Evolutionary conservation across 2,797 vertebrate species (phyloP), one percentile per base, ranked within the genome.

Genomic region (Tragopan temminckii): DNA sequence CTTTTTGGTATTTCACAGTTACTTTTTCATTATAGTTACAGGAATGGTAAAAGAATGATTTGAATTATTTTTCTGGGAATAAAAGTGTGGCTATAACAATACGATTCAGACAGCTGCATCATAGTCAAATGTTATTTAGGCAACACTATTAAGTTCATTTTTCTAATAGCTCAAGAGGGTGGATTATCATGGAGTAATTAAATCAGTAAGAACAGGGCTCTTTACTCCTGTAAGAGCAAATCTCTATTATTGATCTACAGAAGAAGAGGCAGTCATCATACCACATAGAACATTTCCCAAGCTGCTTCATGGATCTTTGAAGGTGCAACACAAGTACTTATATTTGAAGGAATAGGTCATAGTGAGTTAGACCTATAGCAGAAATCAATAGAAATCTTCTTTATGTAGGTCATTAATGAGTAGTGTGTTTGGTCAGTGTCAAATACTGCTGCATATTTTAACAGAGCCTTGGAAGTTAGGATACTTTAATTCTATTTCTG

Each of bases 41-140:
- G 33, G 48, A 90, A 91, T 57, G 38, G 61, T 64, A 89, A 80
- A 88, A 89, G 33, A 94, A 80, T 57, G 6, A 66, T 53, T 93
- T 40, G 68, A 91, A 77, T 83, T 70, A 21, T 74, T 95, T 97
- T 94, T 70, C 75, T 92, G 55, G 72, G 67, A 21, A 91, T 95
- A 86, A 92, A 89, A 91, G 95, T 33, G 23, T 78, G 74, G 55
- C 79, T 96, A 87, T 81, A 95, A 89, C 74, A 81, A 69, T 80
- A 93, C 68, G 45, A 97, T 94, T 96, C 94, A 96, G 57, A 85
- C 50, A 84, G 80, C 66, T 94, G 64, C 55, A 92, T 96, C 69
- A 79, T 94, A 94, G 89, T 97, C 91, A 94, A 94, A 96, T 97
- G 88, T 91, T 94, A 96, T 94, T 96, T 97, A 93, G 70, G 85